Evolutionary conservation across 2,888 invertebrate genomes (phyloP), one percentile per base, ranked within the genome.

Genomic region (Serripes groenlandicus): DNA sequence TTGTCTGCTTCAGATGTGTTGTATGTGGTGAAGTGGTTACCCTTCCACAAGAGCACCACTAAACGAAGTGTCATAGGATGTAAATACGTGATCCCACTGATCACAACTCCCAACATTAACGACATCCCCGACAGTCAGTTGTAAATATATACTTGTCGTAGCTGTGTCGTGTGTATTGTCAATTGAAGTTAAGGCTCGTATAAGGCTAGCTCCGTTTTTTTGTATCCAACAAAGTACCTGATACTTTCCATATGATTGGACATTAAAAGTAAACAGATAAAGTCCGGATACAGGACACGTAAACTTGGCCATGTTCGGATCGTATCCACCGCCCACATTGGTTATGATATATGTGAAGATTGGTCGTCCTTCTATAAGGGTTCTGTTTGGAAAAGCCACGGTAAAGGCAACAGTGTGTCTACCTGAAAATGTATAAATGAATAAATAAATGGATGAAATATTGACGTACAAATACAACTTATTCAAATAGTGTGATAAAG

Each of bases 321-420:
- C 18, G 30, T 28, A 60, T 4, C 60, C 60, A 15, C 28, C 26
- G 18, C 30, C 60, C 5, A 60, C 30, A 28, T 60, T 60, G 5
- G 28, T 15, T 9, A 60, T 4, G 28, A 60, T 28, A 28, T 60
- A 30, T 60, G 28, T 60, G 60, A 60, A 60, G 30, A 60, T 3
- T 28, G 60, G 28, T 4, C 18, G 28, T 18, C 60, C 60, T 11
- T 60, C 18, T 4, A 9, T 60, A 0, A 28, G 30, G 5, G 52
- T 7, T 23, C 60, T 30, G 30, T 28, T 28, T 28, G 60, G 60
- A 18, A 30, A 30, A 18, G 4, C 30, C 1, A 60, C 60, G 1
- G 60, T 28, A 60, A 60, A 60, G 26, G 60, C 60, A 28, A 60
- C 60, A n/a, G n/a, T n/a, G n/a, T n/a, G n/a, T n/a, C n/a, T n/a